phyloP scores from a whole-genome alignment of 2,888 invertebrate species.

The Dascillus cervinus region DNA sequence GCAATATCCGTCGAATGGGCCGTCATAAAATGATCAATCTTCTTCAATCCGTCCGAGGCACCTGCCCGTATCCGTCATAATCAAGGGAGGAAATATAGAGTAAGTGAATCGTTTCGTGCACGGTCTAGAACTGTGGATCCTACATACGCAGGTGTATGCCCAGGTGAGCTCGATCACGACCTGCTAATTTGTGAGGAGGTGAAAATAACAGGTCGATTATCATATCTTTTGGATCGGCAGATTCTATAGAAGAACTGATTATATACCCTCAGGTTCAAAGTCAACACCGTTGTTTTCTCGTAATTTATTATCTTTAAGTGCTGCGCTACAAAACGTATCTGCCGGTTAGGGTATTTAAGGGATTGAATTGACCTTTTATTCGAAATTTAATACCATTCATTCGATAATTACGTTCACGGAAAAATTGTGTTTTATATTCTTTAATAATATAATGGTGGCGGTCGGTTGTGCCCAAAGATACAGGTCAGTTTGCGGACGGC shows the following conservation, averaged over 20 bases:
- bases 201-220: conserved; percentile 42
- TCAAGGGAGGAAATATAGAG: conserved; percentile 19
- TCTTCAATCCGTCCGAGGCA: conserved; percentile 20
- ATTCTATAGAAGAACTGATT: conserved; percentile 26
- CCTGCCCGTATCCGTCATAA: conserved; percentile 25
- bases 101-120: conserved; percentile 18
- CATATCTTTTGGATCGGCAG: conserved; percentile 27
- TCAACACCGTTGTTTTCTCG: conserved; percentile 32
- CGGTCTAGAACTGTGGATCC: conserved; percentile 10
- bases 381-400: conserved; percentile 17
- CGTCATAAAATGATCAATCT: conserved; percentile 22
- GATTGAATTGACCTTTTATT: conserved; percentile 8
- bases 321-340: conserved; percentile 18
- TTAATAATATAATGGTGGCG: conserved; percentile 10
- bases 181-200: conserved; percentile 42
- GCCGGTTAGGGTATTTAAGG: conserved; percentile 6
- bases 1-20: conserved; percentile 9
- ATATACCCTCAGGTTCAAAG: conserved; percentile 32
- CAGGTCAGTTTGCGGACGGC: conserved; percentile 17
- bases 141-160: conserved; percentile 30
- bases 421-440: conserved; percentile 7
- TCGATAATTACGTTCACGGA: conserved; percentile 4
- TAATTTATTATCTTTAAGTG: conserved; percentile 28
- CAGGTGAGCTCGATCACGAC: conserved; percentile 33
- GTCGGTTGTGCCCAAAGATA: conserved; percentile 19